Conservation (phyloP, 64 coral and sea anemone genomes). For the Stichodactyla helianthus region DNA sequence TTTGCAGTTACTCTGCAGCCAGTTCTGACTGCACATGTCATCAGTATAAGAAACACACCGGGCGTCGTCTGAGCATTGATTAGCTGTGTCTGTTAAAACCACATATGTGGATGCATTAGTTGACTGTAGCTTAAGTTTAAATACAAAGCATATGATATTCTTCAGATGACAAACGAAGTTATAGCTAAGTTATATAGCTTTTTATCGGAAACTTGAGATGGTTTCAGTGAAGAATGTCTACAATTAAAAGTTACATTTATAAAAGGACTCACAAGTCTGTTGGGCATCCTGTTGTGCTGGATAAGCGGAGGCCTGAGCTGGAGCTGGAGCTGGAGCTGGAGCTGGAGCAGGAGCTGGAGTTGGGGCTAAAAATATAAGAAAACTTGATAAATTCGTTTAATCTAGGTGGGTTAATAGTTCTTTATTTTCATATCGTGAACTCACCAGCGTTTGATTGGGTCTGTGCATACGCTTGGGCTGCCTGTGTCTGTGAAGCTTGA, state of each 20-base stretch:
- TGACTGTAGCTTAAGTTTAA: too few species aligned
- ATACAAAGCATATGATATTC: too few species aligned
- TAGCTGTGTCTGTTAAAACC: neutral
- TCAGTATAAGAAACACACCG: constrained; percentile 32
- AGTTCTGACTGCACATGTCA: constrained; percentile 28
- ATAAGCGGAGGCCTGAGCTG: neutral
- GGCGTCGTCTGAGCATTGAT: constrained; percentile 32
- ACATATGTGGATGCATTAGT: neutral
- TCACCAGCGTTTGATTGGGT: too few species aligned
- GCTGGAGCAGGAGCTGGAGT: neutral
- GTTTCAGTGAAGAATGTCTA: neutral
- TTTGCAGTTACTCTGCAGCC: constrained; percentile 53
- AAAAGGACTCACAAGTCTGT: neutral
- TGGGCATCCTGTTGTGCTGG: constrained; percentile 29
- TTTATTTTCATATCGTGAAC: too few species aligned
- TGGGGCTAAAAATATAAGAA: neutral
- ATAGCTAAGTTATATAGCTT: too few species aligned
- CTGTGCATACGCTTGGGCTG: neutral
- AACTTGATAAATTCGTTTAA: neutral
- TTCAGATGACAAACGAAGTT: too few species aligned
- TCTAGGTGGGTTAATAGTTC: too few species aligned
- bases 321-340: neutral
- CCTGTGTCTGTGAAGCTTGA: neutral
- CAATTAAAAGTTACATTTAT: neutral
- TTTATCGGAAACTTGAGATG: neutral